These are phyloP conservation scores for Pangasius macronema DNA, from an alignment of 2,797 vertebrate species.

Conservation along the genomic window DNA sequence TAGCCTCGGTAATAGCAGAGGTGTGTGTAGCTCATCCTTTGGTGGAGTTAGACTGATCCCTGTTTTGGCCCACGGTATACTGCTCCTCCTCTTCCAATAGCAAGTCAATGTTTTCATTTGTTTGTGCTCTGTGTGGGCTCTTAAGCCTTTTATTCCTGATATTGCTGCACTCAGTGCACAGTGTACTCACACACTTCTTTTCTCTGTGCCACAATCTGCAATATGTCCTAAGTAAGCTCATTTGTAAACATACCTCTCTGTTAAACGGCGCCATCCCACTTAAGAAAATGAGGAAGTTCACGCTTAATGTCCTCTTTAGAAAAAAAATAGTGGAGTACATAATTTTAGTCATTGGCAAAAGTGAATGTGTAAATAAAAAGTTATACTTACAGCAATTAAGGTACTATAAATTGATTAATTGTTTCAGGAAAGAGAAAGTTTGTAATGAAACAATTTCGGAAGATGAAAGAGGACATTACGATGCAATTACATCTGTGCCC, in stretches of 20 bases:
- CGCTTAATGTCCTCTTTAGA: background rate
- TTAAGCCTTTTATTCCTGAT: conserved; percentile 13
- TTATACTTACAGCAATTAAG: background rate
- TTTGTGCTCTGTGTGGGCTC: background rate
- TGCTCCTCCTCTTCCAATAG: background rate
- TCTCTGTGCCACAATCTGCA: background rate
- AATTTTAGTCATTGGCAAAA: conserved; percentile 9
- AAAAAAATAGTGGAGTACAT: conserved; percentile 2
- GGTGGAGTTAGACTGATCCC: background rate
- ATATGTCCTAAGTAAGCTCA: background rate
- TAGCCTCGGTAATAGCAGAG: background rate
- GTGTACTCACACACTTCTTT: background rate
- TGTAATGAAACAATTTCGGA: too few relatives aligned
- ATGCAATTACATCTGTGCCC: background rate
- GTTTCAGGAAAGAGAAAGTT: too few relatives aligned
- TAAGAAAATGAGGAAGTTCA: background rate
- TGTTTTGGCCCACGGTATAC: background rate
- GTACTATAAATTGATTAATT: too few relatives aligned
- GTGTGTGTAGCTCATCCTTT: background rate
- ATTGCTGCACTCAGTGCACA: background rate
- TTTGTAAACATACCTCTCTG: conserved; percentile 1
- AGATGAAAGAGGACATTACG: too few relatives aligned
- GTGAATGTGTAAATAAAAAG: background rate
- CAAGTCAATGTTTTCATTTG: background rate
- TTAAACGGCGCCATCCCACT: background rate